Evolutionary conservation across 2,113 vertebrate genomes (phyloP).

Genomic region (Ptilorrhoa leucosticta): DNA sequence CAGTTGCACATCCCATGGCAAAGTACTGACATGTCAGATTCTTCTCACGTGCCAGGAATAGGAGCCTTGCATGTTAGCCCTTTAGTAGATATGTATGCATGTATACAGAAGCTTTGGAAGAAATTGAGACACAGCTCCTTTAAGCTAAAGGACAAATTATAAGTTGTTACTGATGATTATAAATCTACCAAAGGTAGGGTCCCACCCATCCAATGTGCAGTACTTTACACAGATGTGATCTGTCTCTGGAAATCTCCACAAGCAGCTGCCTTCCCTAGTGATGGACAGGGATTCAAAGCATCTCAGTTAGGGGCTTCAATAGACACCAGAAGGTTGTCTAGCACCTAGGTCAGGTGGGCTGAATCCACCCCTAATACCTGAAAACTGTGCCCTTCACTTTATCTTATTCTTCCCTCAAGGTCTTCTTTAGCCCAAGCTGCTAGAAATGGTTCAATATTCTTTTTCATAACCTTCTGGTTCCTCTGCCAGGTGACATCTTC

Average conservation of each 20-base stretch:
- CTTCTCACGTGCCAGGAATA: not conserved
- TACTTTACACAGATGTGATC: not conserved
- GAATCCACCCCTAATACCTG: not conserved
- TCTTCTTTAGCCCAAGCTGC: not conserved
- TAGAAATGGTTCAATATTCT: not conserved
- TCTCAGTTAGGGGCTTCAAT: not conserved
- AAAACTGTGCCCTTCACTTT: not conserved
- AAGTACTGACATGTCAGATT: not conserved
- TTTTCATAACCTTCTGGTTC: not conserved
- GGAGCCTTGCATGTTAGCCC: not conserved
- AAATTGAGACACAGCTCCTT: not conserved
- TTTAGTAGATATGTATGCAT: not conserved
- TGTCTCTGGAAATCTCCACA: not conserved
- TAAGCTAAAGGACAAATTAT: not conserved
- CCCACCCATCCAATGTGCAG: not conserved
- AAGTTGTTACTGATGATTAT: not conserved
- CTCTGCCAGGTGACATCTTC: not conserved
- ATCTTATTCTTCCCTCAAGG: fast-evolving
- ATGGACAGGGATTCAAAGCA: not conserved
- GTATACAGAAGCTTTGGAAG: not conserved
- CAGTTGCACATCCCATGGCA: not conserved
- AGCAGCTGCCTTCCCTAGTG: not conserved
- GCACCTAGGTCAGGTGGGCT: not conserved
- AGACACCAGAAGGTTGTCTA: not conserved
- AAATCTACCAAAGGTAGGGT: not conserved